Conservation (phyloP, 2,888 invertebrate species). For the Pandemis cinnamomeana region DNA sequence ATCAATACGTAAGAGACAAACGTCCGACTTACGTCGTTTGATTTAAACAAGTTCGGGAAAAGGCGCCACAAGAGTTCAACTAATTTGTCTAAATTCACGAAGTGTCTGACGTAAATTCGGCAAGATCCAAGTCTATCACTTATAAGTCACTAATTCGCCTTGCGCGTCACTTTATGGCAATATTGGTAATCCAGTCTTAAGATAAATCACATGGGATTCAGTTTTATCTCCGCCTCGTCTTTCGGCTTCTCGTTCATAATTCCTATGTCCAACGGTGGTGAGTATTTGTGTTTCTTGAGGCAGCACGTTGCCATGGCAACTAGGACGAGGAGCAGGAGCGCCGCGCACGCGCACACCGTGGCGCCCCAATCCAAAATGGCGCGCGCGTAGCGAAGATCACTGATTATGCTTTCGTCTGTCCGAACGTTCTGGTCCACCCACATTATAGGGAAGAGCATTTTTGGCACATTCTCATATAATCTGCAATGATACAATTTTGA, state of each 20-base stretch:
- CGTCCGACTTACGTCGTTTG: not conserved
- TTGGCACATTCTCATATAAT: slow-evolving; percentile 87
- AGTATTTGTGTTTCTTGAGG: slow-evolving; percentile 54
- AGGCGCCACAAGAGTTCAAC: not conserved
- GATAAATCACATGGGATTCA: slow-evolving; percentile 63
- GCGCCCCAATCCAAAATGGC: slow-evolving; percentile 72
- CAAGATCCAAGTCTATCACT: not conserved
- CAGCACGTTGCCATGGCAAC: slow-evolving; percentile 73
- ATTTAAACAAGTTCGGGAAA: not conserved
- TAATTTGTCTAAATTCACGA: not conserved
- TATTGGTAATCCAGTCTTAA: not conserved
- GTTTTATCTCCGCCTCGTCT: slow-evolving; percentile 71
- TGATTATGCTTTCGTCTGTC: slow-evolving; percentile 83
- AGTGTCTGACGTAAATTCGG: not conserved
- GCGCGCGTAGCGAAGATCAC: slow-evolving; percentile 77
- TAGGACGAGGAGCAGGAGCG: slow-evolving; percentile 81
- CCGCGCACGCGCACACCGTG: slow-evolving; percentile 65
- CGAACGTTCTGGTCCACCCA: slow-evolving; percentile 90
- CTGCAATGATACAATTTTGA: slow-evolving; percentile 69
- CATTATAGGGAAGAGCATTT: slow-evolving; percentile 89
- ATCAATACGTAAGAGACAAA: too few relatives aligned
- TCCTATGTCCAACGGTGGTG: slow-evolving; percentile 55
- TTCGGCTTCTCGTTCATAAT: slow-evolving; percentile 56
- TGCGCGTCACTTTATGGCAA: slow-evolving; percentile 1
- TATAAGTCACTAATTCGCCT: not conserved